Conservation (phyloP, 2,797 vertebrate genomes). For the Menidia menidia region DNA sequence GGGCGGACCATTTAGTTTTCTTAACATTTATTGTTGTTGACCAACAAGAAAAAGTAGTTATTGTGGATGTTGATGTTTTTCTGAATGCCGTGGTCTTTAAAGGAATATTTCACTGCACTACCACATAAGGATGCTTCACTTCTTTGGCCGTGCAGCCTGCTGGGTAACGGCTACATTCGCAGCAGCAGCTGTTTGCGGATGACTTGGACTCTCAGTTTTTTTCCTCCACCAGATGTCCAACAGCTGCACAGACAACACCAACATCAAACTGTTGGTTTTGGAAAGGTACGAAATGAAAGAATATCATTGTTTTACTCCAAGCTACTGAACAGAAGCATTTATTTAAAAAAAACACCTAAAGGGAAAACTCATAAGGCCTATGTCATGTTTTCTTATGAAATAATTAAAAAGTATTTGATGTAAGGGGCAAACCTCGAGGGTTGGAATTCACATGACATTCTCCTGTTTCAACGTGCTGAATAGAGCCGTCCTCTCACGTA, state of each 20-base stretch:
- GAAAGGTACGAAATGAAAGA: conserved; percentile 14
- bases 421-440: conserved; percentile 38
- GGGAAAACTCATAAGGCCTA: neutral
- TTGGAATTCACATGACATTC: conserved; percentile 20
- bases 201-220: neutral
- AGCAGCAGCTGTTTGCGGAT: neutral
- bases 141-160: neutral
- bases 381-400: conserved; percentile 10
- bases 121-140: neutral
- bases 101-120: neutral
- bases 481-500: neutral
- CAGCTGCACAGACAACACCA: conserved; percentile 5
- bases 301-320: neutral
- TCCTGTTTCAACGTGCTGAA: conserved; percentile 14
- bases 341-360: conserved; percentile 1
- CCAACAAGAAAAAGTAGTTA: conserved; percentile 1
- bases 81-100: neutral
- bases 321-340: conserved; percentile 5
- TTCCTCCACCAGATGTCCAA: neutral
- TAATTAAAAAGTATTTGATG: conserved; percentile 15
- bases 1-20: neutral
- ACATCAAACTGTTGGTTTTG: neutral
- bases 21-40: too few species aligned
- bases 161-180: neutral
- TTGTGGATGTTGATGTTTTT: neutral